These are phyloP conservation scores for Sminthopsis crassicaudata DNA, from an alignment of 2,113 vertebrate species.

Conservation along the genomic window DNA sequence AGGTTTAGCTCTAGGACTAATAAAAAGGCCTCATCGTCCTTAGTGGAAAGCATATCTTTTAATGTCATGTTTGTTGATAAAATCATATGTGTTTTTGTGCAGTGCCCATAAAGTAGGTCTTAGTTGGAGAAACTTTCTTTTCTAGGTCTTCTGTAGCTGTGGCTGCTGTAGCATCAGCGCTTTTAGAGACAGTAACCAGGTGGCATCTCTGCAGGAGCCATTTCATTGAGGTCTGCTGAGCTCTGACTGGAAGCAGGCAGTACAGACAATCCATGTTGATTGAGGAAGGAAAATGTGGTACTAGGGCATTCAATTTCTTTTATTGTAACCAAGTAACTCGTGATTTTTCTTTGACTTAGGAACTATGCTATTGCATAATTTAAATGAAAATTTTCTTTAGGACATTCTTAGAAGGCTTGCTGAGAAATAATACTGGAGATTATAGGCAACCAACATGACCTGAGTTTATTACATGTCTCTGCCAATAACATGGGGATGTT, in stretches of 20 bases:
- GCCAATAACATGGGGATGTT: neutral
- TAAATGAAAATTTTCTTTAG: constrained; percentile 1
- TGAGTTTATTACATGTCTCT: neutral
- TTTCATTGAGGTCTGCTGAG: neutral
- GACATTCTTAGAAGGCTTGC: neutral
- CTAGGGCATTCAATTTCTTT: neutral
- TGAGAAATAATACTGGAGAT: constrained; percentile 7
- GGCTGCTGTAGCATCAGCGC: neutral
- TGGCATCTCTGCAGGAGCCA: neutral
- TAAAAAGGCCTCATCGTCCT: neutral
- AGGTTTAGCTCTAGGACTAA: neutral
- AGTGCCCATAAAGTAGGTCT: neutral
- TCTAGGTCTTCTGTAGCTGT: neutral
- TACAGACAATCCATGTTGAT: neutral
- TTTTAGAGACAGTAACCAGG: neutral
- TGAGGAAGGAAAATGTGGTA: neutral
- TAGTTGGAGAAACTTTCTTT: neutral
- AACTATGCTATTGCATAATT: neutral
- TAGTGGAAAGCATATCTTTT: neutral
- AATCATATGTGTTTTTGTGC: neutral
- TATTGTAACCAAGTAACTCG: neutral
- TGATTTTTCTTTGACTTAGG: neutral
- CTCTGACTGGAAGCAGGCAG: neutral
- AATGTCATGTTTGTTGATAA: neutral
- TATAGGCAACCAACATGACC: neutral